Evolutionary conservation across 2,797 vertebrate genomes (phyloP), one percentile per base, ranked within the genome.

Genomic region (Parotocinclus haroldoi): DNA sequence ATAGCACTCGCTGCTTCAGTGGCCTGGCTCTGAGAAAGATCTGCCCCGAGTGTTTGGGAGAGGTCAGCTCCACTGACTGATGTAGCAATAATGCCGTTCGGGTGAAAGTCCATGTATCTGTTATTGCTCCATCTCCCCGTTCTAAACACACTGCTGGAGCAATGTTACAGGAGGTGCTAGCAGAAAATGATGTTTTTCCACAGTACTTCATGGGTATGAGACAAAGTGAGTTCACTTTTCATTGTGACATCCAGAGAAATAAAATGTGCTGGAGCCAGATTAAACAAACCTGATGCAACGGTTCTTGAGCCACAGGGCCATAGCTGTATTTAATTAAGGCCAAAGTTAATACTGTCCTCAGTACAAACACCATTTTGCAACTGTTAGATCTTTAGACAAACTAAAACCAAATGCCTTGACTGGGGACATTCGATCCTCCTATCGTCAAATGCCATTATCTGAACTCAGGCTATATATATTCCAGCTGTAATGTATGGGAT

Each of bases 121-220:
- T 67, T 68, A 45, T 55, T 59, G 58, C 58, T 63, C 12, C 37
- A 58, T 59, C 62, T 58, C 36, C 54, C 66, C 49, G n/a, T 42
- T 63, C 18, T 55, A 54, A 53, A 61, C 63, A 63, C 39, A 70
- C 40, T 37, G 18, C n/a, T 5, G 1, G 16, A 12, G 11, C 44
- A 50, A 9, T 14, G 3, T 9, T 36, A 14, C 11, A 13, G 7
- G 44, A 50, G 46, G 12, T n/a, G 11, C 59, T 49, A 45, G 19
- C 18, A 14, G 19, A 16, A 9, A 61, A 17, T 7, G 19, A 60
- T 48, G 40, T 2, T 3, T 44, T 58, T 58, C 57, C 3, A n/a
- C 57, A 48, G 48, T 37, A 10, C 44, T 7, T 13, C 42, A 46
- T n/a, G 19, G 58, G 19, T 7, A 60, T 14, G 2, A 9, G 6